phyloP scores from a whole-genome alignment of 2,888 invertebrate species.

The Panzeria rudis region DNA sequence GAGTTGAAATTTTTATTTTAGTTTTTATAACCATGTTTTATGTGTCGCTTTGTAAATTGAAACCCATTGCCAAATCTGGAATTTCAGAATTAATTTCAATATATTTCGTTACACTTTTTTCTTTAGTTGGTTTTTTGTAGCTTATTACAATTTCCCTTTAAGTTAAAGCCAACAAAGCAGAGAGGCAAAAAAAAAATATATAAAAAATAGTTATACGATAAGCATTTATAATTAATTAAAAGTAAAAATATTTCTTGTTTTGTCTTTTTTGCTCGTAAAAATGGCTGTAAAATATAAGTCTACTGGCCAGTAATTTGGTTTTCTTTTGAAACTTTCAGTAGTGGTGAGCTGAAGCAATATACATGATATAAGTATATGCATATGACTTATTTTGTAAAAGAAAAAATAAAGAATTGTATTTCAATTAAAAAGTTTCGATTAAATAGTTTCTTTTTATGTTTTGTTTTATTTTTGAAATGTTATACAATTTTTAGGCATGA shows the following conservation, averaged over 20 bases:
- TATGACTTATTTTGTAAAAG: no score
- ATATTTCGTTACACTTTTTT: constrained; percentile 74
- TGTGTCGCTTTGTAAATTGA: constrained; percentile 65
- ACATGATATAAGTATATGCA: no score
- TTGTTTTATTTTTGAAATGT: no score
- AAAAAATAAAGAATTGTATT: no score
- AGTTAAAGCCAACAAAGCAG: neutral
- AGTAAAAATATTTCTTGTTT: constrained; percentile 30
- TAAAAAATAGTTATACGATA: constrained; percentile 45
- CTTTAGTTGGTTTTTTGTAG: neutral
- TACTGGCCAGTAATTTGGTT: neutral
- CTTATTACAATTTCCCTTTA: constrained; percentile 50
- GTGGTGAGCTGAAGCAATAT: neutral
- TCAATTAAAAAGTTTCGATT: no score
- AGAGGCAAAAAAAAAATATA: constrained; percentile 9
- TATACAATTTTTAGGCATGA: no score
- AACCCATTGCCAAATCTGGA: constrained; percentile 79
- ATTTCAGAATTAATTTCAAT: constrained; percentile 77
- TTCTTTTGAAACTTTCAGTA: neutral
- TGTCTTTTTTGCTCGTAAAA: neutral
- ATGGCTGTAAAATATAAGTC: neutral
- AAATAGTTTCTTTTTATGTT: no score
- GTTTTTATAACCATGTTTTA: constrained; percentile 19
- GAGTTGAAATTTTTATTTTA: constrained; percentile 39
- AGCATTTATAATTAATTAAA: constrained; percentile 63